Conservation (phyloP, 2,888 invertebrate genomes). For the Palloptera scutellata region DNA sequence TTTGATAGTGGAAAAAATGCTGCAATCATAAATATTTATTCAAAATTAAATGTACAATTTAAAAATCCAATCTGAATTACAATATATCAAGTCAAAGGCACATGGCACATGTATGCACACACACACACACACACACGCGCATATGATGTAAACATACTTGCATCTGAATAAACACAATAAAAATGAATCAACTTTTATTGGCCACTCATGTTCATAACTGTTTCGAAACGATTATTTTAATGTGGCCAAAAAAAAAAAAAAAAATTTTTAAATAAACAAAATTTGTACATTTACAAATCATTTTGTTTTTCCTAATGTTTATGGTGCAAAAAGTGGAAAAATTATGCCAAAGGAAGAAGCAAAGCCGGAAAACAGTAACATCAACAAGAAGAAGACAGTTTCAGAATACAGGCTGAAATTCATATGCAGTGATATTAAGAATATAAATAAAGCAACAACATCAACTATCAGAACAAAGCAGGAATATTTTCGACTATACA, state of each 20-base stretch:
- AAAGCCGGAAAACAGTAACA: not conserved
- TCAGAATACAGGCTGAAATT: constrained; percentile 7
- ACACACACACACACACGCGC: not conserved
- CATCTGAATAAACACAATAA: not conserved
- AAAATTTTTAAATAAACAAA: too few species aligned
- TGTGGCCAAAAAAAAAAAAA: too few species aligned
- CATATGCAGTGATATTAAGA: too few species aligned
- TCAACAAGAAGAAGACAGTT: not conserved
- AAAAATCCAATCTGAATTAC: too few species aligned
- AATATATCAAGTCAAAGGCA: not conserved
- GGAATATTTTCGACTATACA: not conserved
- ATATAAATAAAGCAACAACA: constrained; percentile 23
- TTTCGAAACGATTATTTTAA: constrained; percentile 14
- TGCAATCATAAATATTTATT: too few species aligned
- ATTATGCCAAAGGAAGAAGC: constrained; percentile 2
- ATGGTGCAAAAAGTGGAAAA: too few species aligned
- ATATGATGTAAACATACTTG: constrained; percentile 1
- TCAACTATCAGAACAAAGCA: constrained; percentile 19
- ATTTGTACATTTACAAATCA: too few species aligned
- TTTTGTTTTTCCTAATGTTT: too few species aligned
- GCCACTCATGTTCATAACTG: constrained; percentile 37
- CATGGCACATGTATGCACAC: not conserved
- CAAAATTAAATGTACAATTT: too few species aligned
- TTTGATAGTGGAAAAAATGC: too few species aligned
- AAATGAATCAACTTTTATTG: constrained; percentile 35